A percentile compares a stretch with the other conserved stretches of the same genome.
Conservation (phyloP, 2,888 invertebrate species). For the Schrankia costaestrigalis region DNA sequence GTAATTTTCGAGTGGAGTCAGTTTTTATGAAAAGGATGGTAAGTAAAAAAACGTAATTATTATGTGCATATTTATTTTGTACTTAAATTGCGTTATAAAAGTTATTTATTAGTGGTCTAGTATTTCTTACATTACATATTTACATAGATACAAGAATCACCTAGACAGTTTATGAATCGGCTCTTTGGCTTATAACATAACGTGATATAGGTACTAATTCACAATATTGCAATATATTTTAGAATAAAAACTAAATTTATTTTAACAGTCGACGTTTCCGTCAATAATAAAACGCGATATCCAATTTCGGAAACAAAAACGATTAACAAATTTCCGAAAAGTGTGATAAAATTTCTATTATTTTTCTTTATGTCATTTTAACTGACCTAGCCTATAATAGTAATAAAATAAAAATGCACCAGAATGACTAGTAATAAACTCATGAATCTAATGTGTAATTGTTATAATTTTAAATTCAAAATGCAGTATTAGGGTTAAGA, state of each 20-base stretch:
- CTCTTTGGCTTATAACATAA: constrained; percentile 28
- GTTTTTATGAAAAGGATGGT: too few relatives aligned
- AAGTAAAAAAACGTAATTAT: constrained; percentile 13
- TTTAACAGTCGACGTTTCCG: constrained; percentile 7
- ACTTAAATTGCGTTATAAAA: constrained; percentile 42
- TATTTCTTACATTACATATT: constrained; percentile 25
- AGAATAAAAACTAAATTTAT: constrained; percentile 1
- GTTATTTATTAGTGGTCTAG: constrained; percentile 7
- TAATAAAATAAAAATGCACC: too few relatives aligned
- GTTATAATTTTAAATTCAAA: too few relatives aligned
- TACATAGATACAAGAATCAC: constrained; percentile 33
- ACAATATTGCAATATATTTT: constrained; percentile 7
- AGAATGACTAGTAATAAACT: too few relatives aligned
- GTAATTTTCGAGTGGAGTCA: too few relatives aligned
- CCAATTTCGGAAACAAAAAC: constrained; percentile 29
- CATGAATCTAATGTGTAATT: too few relatives aligned
- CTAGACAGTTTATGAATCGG: constrained; percentile 11
- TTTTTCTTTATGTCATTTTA: constrained; percentile 5
- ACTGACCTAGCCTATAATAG: constrained; percentile 21
- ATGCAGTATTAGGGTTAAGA: too few relatives aligned
- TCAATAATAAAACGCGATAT: constrained; percentile 19
- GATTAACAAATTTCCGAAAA: constrained; percentile 25
- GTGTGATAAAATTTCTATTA: constrained; percentile 6
- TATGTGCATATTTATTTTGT: constrained; percentile 41
- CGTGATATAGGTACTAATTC: constrained; percentile 1